Conservation (phyloP, 2,113 vertebrate species). For the Bolborhynchus lineola region DNA sequence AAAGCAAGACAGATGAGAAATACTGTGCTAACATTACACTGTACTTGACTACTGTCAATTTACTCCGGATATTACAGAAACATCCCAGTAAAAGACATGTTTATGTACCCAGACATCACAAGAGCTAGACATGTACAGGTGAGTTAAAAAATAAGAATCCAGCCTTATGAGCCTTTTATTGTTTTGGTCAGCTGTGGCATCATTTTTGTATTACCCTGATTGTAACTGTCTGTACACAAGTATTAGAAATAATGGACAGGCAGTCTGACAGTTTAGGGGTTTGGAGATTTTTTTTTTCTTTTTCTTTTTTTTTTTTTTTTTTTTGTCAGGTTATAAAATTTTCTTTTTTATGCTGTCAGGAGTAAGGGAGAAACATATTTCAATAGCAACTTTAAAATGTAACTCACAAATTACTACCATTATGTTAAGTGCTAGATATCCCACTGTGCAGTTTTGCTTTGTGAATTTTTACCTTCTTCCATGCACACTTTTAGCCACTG, state of each 20-base stretch:
- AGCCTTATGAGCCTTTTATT: conserved; percentile 33
- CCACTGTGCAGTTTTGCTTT: conserved; percentile 85
- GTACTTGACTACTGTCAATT: background rate
- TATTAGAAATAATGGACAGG: conserved; percentile 40
- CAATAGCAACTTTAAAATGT: conserved; percentile 78
- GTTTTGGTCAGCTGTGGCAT: conserved; percentile 20
- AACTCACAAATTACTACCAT: conserved; percentile 84
- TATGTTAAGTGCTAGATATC: conserved; percentile 81
- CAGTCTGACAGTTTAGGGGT: background rate
- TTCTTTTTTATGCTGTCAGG: conserved; percentile 67
- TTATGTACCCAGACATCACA: conserved; percentile 23
- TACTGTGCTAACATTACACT: background rate
- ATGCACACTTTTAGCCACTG: conserved; percentile 85
- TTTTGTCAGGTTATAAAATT: conserved; percentile 67
- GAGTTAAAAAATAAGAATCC: conserved; percentile 31
- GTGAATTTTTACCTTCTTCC: conserved; percentile 85
- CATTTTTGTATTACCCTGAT: conserved; percentile 52
- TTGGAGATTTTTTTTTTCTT: background rate
- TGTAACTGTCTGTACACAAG: conserved; percentile 10
- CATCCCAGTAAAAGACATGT: background rate
- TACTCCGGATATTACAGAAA: conserved; percentile 50
- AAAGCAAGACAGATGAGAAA: conserved; percentile 33
- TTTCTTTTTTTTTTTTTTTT: background rate
- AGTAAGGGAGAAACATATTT: conserved; percentile 74
- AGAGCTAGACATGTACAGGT: background rate